Evolutionary conservation across 2,797 vertebrate genomes (phyloP).

Genomic region (Sarcophilus harrisii): DNA sequence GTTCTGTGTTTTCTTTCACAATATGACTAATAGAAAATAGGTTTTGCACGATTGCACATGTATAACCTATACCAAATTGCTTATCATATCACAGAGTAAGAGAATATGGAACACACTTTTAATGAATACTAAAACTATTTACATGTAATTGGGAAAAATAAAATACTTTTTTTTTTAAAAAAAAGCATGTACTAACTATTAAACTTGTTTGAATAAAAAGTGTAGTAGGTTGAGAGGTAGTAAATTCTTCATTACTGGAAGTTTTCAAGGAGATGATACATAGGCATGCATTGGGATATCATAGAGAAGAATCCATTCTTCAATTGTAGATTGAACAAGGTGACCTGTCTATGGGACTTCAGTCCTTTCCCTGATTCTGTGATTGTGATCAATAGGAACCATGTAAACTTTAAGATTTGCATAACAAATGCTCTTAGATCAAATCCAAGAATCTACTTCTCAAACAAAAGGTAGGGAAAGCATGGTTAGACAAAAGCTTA

Average conservation of each 20-base stretch:
- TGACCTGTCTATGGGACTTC: background rate
- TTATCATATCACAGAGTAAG: background rate
- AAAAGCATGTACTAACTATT: background rate
- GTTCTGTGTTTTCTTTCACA: background rate
- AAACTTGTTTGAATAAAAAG: background rate
- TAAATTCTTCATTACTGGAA: background rate
- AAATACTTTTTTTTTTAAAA: too few relatives aligned
- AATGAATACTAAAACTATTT: background rate
- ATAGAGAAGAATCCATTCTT: background rate
- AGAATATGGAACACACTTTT: background rate
- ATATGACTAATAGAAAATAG: background rate
- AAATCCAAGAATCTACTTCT: background rate
- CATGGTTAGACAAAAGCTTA: background rate
- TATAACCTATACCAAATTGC: background rate
- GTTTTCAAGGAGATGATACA: background rate
- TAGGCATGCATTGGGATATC: background rate
- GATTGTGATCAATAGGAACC: background rate
- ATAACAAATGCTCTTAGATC: background rate
- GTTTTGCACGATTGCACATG: background rate
- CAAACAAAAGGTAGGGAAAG: background rate
- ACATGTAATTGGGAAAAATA: background rate
- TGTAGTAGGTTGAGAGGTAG: background rate
- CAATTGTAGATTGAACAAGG: background rate
- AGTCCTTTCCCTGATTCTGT: background rate
- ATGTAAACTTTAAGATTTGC: background rate